Base-by-base conservation (phyloP, 2,113 vertebrate genomes). In the Collichthys lucidus region DNA sequence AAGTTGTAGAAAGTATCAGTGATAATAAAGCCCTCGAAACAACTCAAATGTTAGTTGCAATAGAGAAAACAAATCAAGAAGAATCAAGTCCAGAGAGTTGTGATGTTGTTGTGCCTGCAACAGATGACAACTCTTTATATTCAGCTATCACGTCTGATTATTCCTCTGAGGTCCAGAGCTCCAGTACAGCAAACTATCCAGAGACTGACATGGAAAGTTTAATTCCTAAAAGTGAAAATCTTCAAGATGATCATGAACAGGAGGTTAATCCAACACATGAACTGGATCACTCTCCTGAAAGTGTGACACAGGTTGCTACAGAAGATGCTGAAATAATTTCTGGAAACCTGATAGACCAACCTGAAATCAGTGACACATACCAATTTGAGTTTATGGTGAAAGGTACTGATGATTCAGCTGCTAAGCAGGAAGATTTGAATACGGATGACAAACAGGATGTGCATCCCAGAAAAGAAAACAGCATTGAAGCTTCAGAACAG, bases 361-460 rank as follows among this genome's bases (percentile, higher is more conserved):
- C 5, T 35, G 31, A 35, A 35, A 35, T 35, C 31, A 35, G 1
- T 35, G 6, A 35, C 31, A 35, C 31, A 35, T 35, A 35, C 31
- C 31, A 35, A 7, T 35, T 7, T 59, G 20, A 50, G 2, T 20
- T 67, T 5, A 62, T 7, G 4, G 17, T 56, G 5, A 47, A 47
- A 82, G 53, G 7, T 6, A 17, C 0, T 60, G 70, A 66, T 46
- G 15, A 61, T 44, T 56, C 57, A 52, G 6, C 2, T 19, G 24
- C 14, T 7, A 42, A 74, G 8, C 26, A 66, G 11, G 61, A 84
- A 16, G 9, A 20, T 61, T 75, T 42, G 73, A 46, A n/a, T 62
- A 42, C 17, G 65, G 56, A 49, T 12, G 19, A 56, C 20, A 72
- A 52, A 20, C 20, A 14, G 3, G 46, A 55, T 31, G 19, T 26